Percentiles rank a stretch among this genome's conserved stretches.
These are phyloP conservation scores for Nymphalis urticae DNA, from an alignment of 2,888 invertebrate genomes.

Conservation along the genomic window DNA sequence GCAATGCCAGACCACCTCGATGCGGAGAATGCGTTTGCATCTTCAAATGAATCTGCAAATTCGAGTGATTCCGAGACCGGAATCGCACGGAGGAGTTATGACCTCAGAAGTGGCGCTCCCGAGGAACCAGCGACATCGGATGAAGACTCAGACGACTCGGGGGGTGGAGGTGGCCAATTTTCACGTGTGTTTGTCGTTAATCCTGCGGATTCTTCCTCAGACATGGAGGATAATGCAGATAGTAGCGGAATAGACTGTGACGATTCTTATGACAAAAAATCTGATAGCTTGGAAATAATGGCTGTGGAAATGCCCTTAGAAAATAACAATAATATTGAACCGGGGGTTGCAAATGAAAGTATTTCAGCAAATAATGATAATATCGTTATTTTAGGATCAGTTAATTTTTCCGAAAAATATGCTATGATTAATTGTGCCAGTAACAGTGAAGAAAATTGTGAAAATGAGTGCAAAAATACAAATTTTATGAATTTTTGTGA, in stretches of 20 bases:
- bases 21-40: constrained; percentile 80
- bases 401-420: constrained; percentile 66
- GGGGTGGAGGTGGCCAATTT: constrained; percentile 81
- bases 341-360: constrained; percentile 52
- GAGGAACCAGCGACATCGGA: constrained; percentile 76
- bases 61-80: constrained; percentile 72
- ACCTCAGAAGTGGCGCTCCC: constrained; percentile 70
- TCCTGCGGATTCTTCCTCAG: constrained; percentile 82
- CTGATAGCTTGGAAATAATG: constrained; percentile 69
- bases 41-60: constrained; percentile 77
- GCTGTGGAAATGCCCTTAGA: constrained; percentile 57
- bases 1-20: constrained; percentile 73
- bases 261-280: constrained; percentile 82
- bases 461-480: constrained; percentile 50
- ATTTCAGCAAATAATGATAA: constrained; percentile 52
- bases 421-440: constrained; percentile 57
- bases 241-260: constrained; percentile 83
- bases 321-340: constrained; percentile 54
- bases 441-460: constrained; percentile 54
- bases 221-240: constrained; percentile 82
- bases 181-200: constrained; percentile 87
- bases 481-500: constrained; percentile 67
- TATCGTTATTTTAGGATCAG: constrained; percentile 65
- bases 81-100: constrained; percentile 72
- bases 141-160: constrained; percentile 78